Conservation (phyloP, 2,888 invertebrate genomes). For the Spilarctia lutea region DNA sequence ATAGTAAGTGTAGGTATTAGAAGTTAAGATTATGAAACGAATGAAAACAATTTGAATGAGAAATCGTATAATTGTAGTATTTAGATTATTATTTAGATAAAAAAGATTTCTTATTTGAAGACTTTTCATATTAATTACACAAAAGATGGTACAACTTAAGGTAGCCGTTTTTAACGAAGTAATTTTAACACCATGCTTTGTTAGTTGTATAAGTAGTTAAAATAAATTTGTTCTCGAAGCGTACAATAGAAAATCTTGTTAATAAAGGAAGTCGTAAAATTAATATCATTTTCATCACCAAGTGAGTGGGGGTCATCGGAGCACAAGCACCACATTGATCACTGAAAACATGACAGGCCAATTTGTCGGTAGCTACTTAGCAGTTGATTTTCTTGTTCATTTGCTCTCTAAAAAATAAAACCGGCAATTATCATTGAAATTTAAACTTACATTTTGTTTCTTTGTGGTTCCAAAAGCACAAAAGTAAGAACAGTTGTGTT, state of each 20-base stretch:
- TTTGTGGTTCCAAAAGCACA: no score
- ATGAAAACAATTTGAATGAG: slow-evolving; percentile 83
- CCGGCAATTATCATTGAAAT: no score
- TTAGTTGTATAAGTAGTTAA: background rate
- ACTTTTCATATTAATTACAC: slow-evolving; percentile 67
- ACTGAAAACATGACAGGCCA: no score
- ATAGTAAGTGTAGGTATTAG: slow-evolving; percentile 83
- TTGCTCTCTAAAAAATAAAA: no score
- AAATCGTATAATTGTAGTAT: slow-evolving; percentile 68
- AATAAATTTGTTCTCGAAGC: background rate
- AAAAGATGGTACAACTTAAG: slow-evolving; percentile 48
- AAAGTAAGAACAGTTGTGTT: no score
- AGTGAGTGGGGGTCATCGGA: no score
- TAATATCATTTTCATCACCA: no score
- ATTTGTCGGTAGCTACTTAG: no score
- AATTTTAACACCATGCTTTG: slow-evolving; percentile 24
- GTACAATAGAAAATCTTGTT: background rate
- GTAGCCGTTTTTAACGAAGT: slow-evolving; percentile 55
- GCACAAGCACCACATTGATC: no score
- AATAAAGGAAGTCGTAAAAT: background rate
- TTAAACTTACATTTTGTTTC: no score
- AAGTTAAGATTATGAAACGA: slow-evolving; percentile 52
- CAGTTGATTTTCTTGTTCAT: no score
- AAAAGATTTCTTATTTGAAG: slow-evolving; percentile 82
- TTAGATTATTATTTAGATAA: slow-evolving; percentile 42